A percentile compares a stretch with the other conserved stretches of the same genome.
phyloP scores from a whole-genome alignment of 2,113 vertebrate genomes.

The Chrysemys picta region DNA sequence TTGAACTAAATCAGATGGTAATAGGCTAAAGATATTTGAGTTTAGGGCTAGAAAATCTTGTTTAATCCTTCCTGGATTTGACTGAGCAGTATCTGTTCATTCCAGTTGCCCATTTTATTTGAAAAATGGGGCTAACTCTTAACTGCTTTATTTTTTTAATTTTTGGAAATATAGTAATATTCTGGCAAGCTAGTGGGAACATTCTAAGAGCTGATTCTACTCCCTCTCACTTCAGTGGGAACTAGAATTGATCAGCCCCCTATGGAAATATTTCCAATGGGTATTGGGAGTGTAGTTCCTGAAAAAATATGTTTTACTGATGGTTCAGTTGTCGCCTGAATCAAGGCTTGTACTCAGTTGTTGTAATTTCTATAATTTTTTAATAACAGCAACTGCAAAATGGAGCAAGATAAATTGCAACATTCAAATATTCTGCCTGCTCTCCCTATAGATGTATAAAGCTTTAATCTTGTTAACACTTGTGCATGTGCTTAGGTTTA shows the following conservation, averaged over 20 bases:
- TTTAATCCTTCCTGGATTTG: not conserved
- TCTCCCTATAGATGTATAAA: not conserved
- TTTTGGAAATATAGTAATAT: not conserved
- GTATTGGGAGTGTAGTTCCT: not conserved
- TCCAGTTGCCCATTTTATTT: not conserved
- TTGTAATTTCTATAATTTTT: not conserved
- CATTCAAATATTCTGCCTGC: not conserved
- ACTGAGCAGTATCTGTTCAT: not conserved
- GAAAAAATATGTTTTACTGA: not conserved
- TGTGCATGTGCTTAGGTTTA: not conserved
- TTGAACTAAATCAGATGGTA: not conserved
- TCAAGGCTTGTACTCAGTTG: not conserved
- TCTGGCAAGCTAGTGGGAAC: not conserved
- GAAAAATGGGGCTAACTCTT: not conserved
- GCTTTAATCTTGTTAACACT: not conserved
- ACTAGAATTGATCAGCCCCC: not conserved
- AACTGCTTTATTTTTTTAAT: not conserved
- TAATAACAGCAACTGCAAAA: not conserved
- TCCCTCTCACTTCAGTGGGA: not conserved
- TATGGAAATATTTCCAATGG: not conserved
- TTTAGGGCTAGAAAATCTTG: not conserved
- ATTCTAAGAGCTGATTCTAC: not conserved
- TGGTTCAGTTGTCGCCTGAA: not conserved
- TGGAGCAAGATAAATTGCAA: not conserved
- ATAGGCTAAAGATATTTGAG: not conserved